Base-by-base conservation (phyloP, 2,797 vertebrate species). In the Cirrhinus mrigala region DNA sequence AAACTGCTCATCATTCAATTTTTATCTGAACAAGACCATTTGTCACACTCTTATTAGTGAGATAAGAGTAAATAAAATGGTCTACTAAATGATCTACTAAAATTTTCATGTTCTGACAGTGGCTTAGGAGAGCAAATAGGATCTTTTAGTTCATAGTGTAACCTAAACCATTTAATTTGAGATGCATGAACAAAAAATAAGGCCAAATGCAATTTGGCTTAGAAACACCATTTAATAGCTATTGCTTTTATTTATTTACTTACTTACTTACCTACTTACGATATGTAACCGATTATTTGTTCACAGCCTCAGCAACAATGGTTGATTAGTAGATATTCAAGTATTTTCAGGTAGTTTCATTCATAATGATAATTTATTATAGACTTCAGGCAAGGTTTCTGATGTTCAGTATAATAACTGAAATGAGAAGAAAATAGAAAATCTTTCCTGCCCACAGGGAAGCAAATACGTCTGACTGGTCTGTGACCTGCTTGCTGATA, bases 401-500 rank as follows among this genome's bases (percentile, higher is more conserved):
- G n/a, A 44, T 48, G n/a, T 48, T 29, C 60, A 29, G 27, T 29
- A 33, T 71, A 48, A 71, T 81, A 52, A 60, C 68, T 29, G 20
- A 46, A 46, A 71, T 22, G 1, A 60, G 22, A 20, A 58, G 12
- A 60, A 71, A 60, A 1, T 16, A 48, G 69, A 58, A 27, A 69
- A 37, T 50, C 33, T 66, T 74, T 69, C 44, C 44, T 62, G 52
- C 33, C 50, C 50, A 56, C 29, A 58, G 68, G 10, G 33, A 46
- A 81, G 69, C 22, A 70, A 24, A 82, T 71, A 71, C 24, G 20
- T 60, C 27, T 74, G 70, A 6, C 27, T 74, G 69, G 54, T 62
- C 69, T 74, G 54, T 64, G 69, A 82, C 40, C 54, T 22, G 37
- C 40, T 48, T 24, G 54, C 54, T 50, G 69, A 82, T 82, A 62